Base-by-base conservation (phyloP, 1,140 invertebrate species). In the Calycopis cecrops region DNA sequence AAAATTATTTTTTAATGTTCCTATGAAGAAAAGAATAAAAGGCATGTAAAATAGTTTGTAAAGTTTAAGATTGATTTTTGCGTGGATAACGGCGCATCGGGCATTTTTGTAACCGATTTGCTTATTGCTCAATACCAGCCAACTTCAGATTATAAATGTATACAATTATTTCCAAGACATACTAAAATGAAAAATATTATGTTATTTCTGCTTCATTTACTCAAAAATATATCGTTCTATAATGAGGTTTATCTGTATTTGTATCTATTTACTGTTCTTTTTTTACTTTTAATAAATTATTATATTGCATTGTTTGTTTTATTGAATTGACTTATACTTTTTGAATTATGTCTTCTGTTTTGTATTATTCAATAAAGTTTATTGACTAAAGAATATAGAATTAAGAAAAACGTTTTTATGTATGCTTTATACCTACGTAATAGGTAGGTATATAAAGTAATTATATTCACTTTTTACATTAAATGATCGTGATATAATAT, bases 261-360 rank as follows among this genome's bases (percentile, higher is more conserved):
- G 40, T 16, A 44, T 44, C 40, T 44, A 44, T 44, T 16, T 44
- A 28, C 21, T 44, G 17, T 44, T 44, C 40, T 9, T 44, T 44
- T 44, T 44, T 44, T 44, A 44, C 40, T 9, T 44, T 9, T 1
- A 44, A 44, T 44, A 44, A 44, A 44, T 28, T 28, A 44, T 42
- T 7, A 42, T 44, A 18, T 17, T 44, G 14, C 40, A 9, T 16
- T 44, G 3, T 16, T 17, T 18, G 9, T 44, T 9, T 44, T 9
- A 16, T 44, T 44, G 9, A 16, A 44, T 44, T 16, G 14, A 16
- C 9, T 3, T 44, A 8, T n/a, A 10, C 9, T 37, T 37, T 37
- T n/a, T n/a, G n/a, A n/a, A n/a, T n/a, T n/a, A n/a, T n/a, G n/a
- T n/a, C n/a, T n/a, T n/a, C n/a, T n/a, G n/a, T n/a, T n/a, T n/a